Percentiles rank a stretch among this genome's conserved stretches.
These are phyloP conservation scores for Platyscapa corneri DNA, from an alignment of 1,140 invertebrate genomes.

Conservation along the genomic window DNA sequence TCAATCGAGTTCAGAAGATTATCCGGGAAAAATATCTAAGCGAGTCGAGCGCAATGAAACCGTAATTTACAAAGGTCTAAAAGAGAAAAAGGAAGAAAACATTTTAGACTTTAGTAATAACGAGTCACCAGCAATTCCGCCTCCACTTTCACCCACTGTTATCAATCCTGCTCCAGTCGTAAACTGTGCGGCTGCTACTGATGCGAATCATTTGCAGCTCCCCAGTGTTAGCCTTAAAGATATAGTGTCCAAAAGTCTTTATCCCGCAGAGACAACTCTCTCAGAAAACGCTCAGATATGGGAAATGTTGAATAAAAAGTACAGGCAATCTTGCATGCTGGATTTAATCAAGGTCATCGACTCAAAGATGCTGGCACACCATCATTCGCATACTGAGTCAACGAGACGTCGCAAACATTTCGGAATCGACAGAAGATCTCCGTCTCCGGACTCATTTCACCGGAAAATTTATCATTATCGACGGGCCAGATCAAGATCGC, in stretches of 20 bases:
- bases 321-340: constrained; percentile 64
- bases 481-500: constrained; percentile 13
- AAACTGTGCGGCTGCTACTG: neutral
- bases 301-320: constrained; percentile 48
- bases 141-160: constrained; percentile 36
- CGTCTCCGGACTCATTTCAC: constrained; percentile 29
- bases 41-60: constrained; percentile 63
- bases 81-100: constrained; percentile 52
- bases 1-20: neutral
- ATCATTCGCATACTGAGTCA: constrained; percentile 41
- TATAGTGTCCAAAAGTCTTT: constrained; percentile 33
- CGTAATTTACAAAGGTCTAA: constrained; percentile 65
- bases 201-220: constrained; percentile 38
- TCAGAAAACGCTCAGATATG: constrained; percentile 20
- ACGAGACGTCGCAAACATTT: constrained; percentile 6
- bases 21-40: constrained; percentile 43
- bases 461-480: neutral
- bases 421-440: neutral
- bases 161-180: neutral
- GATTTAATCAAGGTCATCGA: constrained; percentile 69
- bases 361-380: constrained; percentile 64
- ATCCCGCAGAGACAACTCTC: neutral
- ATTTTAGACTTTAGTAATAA: constrained; percentile 10
- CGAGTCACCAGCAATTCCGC: neutral
- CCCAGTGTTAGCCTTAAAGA: constrained; percentile 26